These are phyloP conservation scores for Callyntrura guangdongensis DNA, from an alignment of 2,888 invertebrate species.

Conservation along the genomic window DNA sequence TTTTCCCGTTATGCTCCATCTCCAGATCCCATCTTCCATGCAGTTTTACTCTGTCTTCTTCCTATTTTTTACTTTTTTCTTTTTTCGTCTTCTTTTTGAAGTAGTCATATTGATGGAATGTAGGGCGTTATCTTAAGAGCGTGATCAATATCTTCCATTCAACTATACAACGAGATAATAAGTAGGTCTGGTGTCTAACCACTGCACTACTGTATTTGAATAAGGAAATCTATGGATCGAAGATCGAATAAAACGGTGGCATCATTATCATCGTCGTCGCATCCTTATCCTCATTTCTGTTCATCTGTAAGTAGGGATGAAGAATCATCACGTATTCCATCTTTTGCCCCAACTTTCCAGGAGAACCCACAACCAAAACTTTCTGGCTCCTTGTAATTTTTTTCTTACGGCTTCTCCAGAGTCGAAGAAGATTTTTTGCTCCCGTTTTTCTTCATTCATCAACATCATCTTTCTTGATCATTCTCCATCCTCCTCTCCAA, in stretches of 20 bases:
- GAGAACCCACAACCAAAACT: constrained; percentile 11
- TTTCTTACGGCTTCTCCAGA: neutral
- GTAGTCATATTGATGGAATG: constrained; percentile 63
- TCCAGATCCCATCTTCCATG: constrained; percentile 6
- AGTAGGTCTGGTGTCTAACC: constrained; percentile 53
- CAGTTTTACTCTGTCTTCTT: neutral
- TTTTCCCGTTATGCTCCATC: constrained; percentile 23
- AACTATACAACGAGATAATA: constrained; percentile 45
- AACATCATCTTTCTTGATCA: constrained; percentile 21
- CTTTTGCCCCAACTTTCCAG: constrained; percentile 37
- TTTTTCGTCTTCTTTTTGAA: constrained; percentile 28
- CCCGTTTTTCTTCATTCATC: constrained; percentile 29
- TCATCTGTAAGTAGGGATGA: constrained; percentile 10
- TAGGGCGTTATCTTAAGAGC: constrained; percentile 66
- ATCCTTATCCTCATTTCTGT: neutral
- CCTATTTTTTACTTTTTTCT: constrained; percentile 6
- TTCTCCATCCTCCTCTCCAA: constrained; percentile 9
- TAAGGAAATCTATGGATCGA: constrained; percentile 24
- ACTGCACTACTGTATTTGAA: constrained; percentile 33
- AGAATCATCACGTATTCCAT: neutral
- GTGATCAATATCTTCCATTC: constrained; percentile 67
- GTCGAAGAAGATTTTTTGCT: neutral
- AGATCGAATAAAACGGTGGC: constrained; percentile 45
- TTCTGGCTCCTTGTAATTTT: constrained; percentile 1
- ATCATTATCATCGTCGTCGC: constrained; percentile 8